Percentiles rank a stretch among this genome's conserved stretches.
Evolutionary conservation across 2,888 invertebrate genomes (phyloP).

Genomic region (Nomada fucata): DNA sequence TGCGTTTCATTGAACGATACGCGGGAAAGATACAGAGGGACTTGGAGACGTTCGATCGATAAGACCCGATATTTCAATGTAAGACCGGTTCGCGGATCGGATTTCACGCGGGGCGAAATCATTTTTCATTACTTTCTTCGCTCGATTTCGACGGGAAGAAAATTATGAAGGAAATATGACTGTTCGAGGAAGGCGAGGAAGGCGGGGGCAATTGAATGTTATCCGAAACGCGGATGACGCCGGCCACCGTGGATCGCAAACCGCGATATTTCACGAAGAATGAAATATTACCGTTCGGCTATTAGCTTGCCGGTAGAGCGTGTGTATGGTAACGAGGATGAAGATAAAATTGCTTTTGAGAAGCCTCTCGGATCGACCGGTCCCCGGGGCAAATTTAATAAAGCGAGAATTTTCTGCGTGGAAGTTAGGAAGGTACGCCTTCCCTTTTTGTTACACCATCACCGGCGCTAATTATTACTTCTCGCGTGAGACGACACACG

Average conservation of each 20-base stretch:
- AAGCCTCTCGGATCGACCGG: slow-evolving; percentile 37
- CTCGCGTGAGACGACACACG: slow-evolving; percentile 21
- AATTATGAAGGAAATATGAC: slow-evolving; percentile 20
- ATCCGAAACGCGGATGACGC: background rate
- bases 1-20: slow-evolving; percentile 31
- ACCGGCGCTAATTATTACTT: slow-evolving; percentile 54
- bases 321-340: slow-evolving; percentile 43
- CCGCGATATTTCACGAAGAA: slow-evolving; percentile 40
- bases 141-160: slow-evolving; percentile 13
- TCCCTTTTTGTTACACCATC: slow-evolving; percentile 32
- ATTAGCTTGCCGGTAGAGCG: slow-evolving; percentile 10
- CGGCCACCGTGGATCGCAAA: background rate
- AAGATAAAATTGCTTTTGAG: slow-evolving; percentile 57
- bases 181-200: background rate
- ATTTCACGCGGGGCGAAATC: slow-evolving; percentile 31
- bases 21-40: background rate
- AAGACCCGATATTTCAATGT: background rate
- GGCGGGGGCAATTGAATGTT: slow-evolving; percentile 15
- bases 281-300: slow-evolving; percentile 46
- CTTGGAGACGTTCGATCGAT: slow-evolving; percentile 31
- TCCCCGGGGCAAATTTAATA: slow-evolving; percentile 53
- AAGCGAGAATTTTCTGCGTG: slow-evolving; percentile 49
- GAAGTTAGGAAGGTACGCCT: slow-evolving; percentile 37
- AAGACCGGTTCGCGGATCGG: slow-evolving; percentile 17
- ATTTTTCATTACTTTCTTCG: slow-evolving; percentile 24